Conservation (phyloP, 2,797 vertebrate species). For the Cyclopterus lumpus region DNA sequence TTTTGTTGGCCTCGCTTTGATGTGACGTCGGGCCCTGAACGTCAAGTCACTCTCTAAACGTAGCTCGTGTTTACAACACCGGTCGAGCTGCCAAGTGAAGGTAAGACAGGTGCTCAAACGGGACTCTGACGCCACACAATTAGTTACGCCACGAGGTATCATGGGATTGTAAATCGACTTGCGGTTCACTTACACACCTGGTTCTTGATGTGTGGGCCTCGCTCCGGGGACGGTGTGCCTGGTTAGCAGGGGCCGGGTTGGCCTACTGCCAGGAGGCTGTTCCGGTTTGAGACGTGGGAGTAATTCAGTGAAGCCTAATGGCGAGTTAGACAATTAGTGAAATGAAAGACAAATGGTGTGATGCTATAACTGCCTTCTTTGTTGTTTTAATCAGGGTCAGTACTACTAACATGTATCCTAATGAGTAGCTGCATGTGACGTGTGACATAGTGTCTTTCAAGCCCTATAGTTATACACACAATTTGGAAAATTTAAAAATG, state of each 20-base stretch:
- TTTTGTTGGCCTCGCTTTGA: constrained; percentile 6
- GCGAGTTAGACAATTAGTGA: background rate
- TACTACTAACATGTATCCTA: background rate
- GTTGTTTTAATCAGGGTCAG: background rate
- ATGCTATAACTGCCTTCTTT: background rate
- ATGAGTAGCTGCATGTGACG: background rate
- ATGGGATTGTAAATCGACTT: background rate
- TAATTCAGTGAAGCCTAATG: background rate
- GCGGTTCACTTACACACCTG: background rate
- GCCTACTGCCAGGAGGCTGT: background rate
- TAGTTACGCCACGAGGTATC: fast-evolving
- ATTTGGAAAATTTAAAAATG: background rate
- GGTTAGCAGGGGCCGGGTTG: constrained; percentile 1
- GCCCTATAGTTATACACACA: background rate
- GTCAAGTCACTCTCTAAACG: constrained; percentile 64
- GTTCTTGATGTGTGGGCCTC: constrained; percentile 14
- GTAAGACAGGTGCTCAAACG: constrained; percentile 34
- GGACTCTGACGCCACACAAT: background rate
- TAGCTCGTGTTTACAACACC: constrained; percentile 41
- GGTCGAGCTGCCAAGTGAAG: constrained; percentile 50
- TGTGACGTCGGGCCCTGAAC: constrained; percentile 61
- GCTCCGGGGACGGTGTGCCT: constrained; percentile 8
- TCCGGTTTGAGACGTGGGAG: background rate
- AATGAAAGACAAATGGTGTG: background rate
- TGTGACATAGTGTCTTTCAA: background rate